Percentiles rank a stretch among this genome's conserved stretches.
phyloP scores from a whole-genome alignment of 1,140 invertebrate genomes.

The Dinoponera quadriceps region DNA sequence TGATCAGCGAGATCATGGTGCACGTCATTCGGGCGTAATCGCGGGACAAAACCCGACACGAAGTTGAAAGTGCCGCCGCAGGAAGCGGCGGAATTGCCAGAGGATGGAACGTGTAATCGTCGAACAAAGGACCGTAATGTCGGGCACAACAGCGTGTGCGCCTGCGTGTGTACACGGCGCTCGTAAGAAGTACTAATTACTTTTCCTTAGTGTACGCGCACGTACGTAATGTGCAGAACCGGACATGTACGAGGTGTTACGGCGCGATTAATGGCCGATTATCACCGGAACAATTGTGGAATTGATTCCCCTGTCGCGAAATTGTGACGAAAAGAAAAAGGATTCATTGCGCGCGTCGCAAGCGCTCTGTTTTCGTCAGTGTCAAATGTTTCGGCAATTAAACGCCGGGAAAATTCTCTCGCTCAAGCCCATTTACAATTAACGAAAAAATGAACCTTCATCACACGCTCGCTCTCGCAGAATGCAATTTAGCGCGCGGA shows the following conservation, averaged over 20 bases:
- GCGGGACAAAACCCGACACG: neutral
- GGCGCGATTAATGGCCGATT: conserved; percentile 7
- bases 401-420: too few species aligned
- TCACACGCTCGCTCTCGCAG: neutral
- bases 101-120: conserved; percentile 18
- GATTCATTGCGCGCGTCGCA: neutral
- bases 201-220: conserved; percentile 30
- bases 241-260: neutral
- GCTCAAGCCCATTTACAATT: neutral
- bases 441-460: neutral
- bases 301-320: neutral
- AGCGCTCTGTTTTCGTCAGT: neutral
- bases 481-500: conserved; percentile 9
- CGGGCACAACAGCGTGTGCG: neutral
- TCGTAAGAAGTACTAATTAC: conserved; percentile 63
- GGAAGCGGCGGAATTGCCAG: neutral
- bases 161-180: neutral
- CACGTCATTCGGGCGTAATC: neutral
- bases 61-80: neutral
- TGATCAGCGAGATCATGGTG: neutral
- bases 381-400: conserved; percentile 11
- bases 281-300: neutral
- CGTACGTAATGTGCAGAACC: neutral
- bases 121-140: conserved; percentile 26
- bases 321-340: neutral